Base-by-base conservation (phyloP, 1,140 invertebrate species). In the Teleogryllus occipitalis region DNA sequence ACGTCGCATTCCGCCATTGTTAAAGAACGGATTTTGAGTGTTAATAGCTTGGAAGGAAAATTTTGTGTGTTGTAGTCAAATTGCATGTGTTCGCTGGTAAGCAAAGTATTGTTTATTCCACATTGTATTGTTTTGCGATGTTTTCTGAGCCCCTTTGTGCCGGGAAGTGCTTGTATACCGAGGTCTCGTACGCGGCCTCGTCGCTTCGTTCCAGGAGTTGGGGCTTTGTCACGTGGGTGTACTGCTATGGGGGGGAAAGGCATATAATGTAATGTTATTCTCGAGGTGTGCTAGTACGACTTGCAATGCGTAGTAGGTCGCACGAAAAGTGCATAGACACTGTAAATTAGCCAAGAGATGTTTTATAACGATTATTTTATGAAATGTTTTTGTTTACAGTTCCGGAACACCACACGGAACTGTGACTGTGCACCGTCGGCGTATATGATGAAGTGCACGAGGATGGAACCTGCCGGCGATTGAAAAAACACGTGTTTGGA, bases 1-100 rank as follows among this genome's bases (percentile, higher is more conserved):
- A 80, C 46, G 48, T 80, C 79, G 79, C 75, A 21, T 80, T 80
- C 79, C 79, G 79, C 79, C 79, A 80, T 80, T 80, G 76, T 80
- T 77, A 21, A 74, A 49, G 48, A 47, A 65, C 10, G 54, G 76
- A 27, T 76, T 18, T 54, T 49, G 49, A 54, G 48, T 72, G 14
- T 54, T 80, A 76, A 74, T 74, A 48, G 54, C 48, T 78, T 21
- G 65, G 48, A 8, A 78, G 27, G 27, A 78, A 77, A 77, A 3
- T 65, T 65, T 65, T 65, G 54, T 18, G 54, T 75, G 21, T 75
- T 75, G 46, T 75, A 47, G 21, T 75, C n/a, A 21, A 10, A 21
- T 47, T 73, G 54, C 47, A 78, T 49, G 46, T 73, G 54, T 78
- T 46, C 10, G 21, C 65, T 21, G 73, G 78, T 73, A 80, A 80